These are phyloP conservation scores for Heliocidaris erythrogramma DNA, from an alignment of 35 echinoderm and acorn worm species.

Conservation along the genomic window DNA sequence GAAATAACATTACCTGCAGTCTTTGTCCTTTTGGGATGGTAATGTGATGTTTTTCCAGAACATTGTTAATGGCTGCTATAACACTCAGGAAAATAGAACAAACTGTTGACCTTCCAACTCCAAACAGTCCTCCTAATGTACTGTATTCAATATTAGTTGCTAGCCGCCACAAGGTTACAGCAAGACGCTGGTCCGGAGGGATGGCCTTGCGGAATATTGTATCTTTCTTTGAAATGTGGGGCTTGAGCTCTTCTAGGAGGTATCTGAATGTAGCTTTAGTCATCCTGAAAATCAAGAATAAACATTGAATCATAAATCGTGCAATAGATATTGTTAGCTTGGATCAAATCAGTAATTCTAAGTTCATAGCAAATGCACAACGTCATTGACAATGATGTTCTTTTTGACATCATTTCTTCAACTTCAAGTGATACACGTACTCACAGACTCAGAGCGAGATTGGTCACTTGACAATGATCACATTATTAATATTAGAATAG, in stretches of 20 bases:
- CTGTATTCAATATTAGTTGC: conserved; percentile 55
- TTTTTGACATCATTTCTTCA: no score
- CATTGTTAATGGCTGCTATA: conserved; percentile 28
- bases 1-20: not conserved
- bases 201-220: conserved; percentile 49
- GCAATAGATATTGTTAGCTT: no score
- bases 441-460: no score
- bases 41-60: not conserved
- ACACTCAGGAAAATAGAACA: conserved; percentile 18
- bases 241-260: conserved; percentile 47
- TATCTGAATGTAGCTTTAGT: conserved; percentile 57
- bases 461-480: no score
- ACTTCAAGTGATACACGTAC: no score
- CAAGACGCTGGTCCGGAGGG: conserved; percentile 54
- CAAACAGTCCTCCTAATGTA: conserved; percentile 64
- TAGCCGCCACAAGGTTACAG: conserved; percentile 64
- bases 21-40: not conserved
- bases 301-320: not conserved
- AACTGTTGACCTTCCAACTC: conserved; percentile 62
- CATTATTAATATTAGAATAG: no score
- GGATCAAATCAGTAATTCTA: not conserved
- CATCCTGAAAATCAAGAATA: conserved; percentile 55
- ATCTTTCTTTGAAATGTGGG: conserved; percentile 47
- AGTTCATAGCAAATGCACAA: no score
- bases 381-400: no score